Evolutionary conservation across 2,888 invertebrate genomes (phyloP).

Genomic region (Lacanobia wlatinum): DNA sequence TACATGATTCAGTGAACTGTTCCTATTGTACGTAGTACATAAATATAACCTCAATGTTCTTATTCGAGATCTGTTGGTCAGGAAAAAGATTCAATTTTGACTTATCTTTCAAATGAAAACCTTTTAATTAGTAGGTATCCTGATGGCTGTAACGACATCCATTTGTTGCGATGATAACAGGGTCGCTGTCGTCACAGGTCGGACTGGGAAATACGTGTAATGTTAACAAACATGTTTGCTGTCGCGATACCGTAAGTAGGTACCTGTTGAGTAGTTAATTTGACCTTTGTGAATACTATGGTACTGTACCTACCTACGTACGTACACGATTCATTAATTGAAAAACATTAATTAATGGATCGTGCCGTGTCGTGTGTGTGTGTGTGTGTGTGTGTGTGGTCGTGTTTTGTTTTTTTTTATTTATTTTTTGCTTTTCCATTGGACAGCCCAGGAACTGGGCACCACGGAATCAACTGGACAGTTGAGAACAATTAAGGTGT

Average conservation of each 20-base stretch:
- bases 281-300: not conserved
- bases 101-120: not conserved
- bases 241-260: constrained; percentile 1
- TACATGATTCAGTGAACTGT: too few relatives aligned
- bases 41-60: too few relatives aligned
- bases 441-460: too few relatives aligned
- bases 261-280: constrained; percentile 24
- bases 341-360: too few relatives aligned
- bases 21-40: too few relatives aligned
- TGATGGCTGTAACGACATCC: not conserved
- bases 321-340: too few relatives aligned
- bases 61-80: not conserved
- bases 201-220: constrained; percentile 28
- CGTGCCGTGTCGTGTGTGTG: too few relatives aligned
- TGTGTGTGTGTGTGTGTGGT: too few relatives aligned
- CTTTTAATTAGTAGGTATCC: not conserved
- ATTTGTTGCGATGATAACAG: not conserved
- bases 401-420: too few relatives aligned
- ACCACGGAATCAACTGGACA: too few relatives aligned
- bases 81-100: not conserved
- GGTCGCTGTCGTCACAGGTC: not conserved
- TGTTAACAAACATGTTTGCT: constrained; percentile 34
- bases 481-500: not conserved
- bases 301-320: not conserved
- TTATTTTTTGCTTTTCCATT: too few relatives aligned